Evolutionary conservation across 2,797 vertebrate species (phyloP).

Genomic region (Gambusia yucatana): DNA sequence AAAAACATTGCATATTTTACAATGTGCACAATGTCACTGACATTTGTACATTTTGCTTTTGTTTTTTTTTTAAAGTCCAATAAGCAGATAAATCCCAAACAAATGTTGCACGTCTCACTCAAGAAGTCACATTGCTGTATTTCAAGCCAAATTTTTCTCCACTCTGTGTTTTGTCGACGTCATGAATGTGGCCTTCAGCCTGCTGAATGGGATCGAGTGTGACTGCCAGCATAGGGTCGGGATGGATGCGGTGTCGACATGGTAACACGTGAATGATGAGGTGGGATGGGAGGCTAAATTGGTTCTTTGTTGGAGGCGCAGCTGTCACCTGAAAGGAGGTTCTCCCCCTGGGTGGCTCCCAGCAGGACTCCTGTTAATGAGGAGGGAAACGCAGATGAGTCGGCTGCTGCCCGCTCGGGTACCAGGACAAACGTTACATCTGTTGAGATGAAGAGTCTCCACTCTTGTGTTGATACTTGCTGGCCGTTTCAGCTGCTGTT

Average conservation of each 20-base stretch:
- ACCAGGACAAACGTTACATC: constrained; percentile 25
- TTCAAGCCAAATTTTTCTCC: background rate
- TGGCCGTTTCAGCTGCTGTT: constrained; percentile 22
- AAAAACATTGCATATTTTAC: too few species aligned
- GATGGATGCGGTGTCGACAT: constrained; percentile 74
- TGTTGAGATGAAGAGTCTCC: constrained; percentile 13
- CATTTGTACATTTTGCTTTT: background rate
- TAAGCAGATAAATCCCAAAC: background rate
- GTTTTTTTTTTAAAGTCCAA: background rate
- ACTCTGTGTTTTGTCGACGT: constrained; percentile 2
- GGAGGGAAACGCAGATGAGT: constrained; percentile 62
- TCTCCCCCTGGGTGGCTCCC: constrained; percentile 56
- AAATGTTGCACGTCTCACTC: background rate
- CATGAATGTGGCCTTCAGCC: constrained; percentile 11
- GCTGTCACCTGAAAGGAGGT: constrained; percentile 73
- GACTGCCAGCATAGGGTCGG: constrained; percentile 68
- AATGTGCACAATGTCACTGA: too few species aligned
- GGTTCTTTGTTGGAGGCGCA: constrained; percentile 73
- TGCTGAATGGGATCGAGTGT: constrained; percentile 41
- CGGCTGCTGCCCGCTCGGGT: constrained; percentile 14
- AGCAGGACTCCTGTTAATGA: constrained; percentile 74
- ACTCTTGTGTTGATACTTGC: background rate
- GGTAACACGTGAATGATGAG: constrained; percentile 72
- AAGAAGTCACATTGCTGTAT: background rate
- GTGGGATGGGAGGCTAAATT: constrained; percentile 67